Evolutionary conservation across 2,888 invertebrate genomes (phyloP), one percentile per base, ranked within the genome.

Genomic region (Osmoderma eremita): DNA sequence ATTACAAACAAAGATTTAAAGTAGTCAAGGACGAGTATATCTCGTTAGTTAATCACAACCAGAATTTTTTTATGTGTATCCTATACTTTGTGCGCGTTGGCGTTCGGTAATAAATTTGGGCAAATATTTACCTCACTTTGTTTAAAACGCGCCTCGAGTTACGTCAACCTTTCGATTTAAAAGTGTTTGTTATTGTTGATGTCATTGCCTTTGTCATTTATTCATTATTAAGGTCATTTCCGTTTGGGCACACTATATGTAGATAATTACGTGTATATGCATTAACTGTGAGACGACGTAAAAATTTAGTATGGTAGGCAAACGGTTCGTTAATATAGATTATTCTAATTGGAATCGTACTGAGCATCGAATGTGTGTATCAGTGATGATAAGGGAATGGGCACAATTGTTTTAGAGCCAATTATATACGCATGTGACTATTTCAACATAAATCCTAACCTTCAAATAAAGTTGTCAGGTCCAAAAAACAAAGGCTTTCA

Each of bases 221-320:
- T 30, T 30, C 30, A 30, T 45, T 61, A 61, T 61, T 61, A 61
- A 48, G 58, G 58, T 45, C 58, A 61, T 48, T 45, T 61, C 58
- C 58, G 58, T 17, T 61, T 48, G 45, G 45, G 30, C 13, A 61
- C 58, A 61, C 45, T 61, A 48, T 12, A 48, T 10, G 10, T 45
- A 42, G 15, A 17, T 30, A 17, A 58, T 54, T 20, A 53, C 17
- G 18, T 17, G 41, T 22, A 41, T 13, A n/a, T n/a, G n/a, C 6
- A 22, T 53, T 38, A 38, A n/a, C 17, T 12, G 41, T 45, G 30
- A 30, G 10, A 30, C 30, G 36, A 36, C 18, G 45, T 45, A 30
- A 45, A 45, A 61, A 61, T 48, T 17, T 6, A 20, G 13, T n/a
- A 17, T 13, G 45, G 8, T 45, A 17, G 58, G 45, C 45, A 13